Conservation (phyloP, 1,140 invertebrate species). For the Metaphire vulgaris region DNA sequence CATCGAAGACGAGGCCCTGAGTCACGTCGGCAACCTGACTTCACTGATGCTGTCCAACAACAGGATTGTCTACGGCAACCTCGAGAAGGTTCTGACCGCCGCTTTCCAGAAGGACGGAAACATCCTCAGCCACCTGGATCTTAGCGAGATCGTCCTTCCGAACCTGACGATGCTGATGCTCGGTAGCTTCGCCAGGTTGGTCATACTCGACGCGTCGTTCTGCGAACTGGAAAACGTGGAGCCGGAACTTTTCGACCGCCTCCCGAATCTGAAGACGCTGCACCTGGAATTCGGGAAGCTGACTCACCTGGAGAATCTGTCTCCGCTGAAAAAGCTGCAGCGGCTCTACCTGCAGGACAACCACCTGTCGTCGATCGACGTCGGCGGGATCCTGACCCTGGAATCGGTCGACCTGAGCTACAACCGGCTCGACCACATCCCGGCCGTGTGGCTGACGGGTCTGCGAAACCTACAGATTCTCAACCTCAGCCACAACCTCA, state of each 20-base stretch:
- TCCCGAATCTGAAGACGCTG: slow-evolving; percentile 25
- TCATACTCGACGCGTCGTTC: slow-evolving; percentile 14
- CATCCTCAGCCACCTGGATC: slow-evolving; percentile 22
- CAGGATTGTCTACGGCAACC: slow-evolving; percentile 3
- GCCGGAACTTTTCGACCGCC: slow-evolving; percentile 13
- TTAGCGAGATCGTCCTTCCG: slow-evolving; percentile 19
- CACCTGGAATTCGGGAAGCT: slow-evolving; percentile 17
- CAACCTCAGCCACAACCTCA: slow-evolving; percentile 27
- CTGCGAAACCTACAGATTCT: slow-evolving; percentile 15
- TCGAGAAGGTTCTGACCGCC: slow-evolving; percentile 12
- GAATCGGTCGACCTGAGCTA: slow-evolving; percentile 26
- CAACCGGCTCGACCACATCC: slow-evolving; percentile 22
- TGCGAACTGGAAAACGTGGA: slow-evolving; percentile 21
- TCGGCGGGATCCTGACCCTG: slow-evolving; percentile 3
- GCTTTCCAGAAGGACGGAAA: neutral
- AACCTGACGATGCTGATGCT: slow-evolving; percentile 24
- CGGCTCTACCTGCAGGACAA: slow-evolving; percentile 21
- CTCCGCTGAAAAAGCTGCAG: slow-evolving; percentile 11
- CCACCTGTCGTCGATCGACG: slow-evolving; percentile 7
- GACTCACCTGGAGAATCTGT: slow-evolving; percentile 21
- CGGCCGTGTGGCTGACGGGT: slow-evolving; percentile 13
- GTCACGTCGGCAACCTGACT: slow-evolving; percentile 11
- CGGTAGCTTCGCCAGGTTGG: slow-evolving; percentile 13
- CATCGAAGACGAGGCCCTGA: slow-evolving; percentile 10
- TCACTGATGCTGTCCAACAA: slow-evolving; percentile 24